Evolutionary conservation across 2,113 vertebrate species (phyloP).

Genomic region (Poeciliopsis retropinna): DNA sequence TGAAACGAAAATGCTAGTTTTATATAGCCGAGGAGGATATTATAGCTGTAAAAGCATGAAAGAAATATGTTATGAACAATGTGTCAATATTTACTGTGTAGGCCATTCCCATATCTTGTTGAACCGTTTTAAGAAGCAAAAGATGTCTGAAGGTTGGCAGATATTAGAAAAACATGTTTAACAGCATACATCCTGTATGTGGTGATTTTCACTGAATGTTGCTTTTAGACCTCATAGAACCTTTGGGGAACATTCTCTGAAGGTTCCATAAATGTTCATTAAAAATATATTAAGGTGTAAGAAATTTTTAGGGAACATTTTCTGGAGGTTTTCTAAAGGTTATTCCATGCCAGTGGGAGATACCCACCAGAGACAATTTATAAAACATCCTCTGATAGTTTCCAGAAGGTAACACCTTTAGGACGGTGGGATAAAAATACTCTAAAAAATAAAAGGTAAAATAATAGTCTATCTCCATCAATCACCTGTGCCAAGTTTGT

Average conservation of each 20-base stretch:
- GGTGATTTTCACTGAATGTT: not conserved
- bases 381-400: not conserved
- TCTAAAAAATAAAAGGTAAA: not conserved
- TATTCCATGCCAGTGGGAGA: not conserved
- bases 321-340: not conserved
- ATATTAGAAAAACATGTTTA: not conserved
- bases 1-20: conserved; percentile 20
- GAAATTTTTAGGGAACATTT: no score
- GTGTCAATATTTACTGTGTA: not conserved
- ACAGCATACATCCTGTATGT: not conserved
- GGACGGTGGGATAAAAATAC: not conserved
- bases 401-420: not conserved
- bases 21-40: conserved; percentile 26
- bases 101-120: not conserved
- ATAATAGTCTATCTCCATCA: not conserved
- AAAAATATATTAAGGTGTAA: no score
- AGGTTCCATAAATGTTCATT: not conserved
- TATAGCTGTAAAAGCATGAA: not conserved
- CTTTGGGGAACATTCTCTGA: not conserved
- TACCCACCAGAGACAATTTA: not conserved
- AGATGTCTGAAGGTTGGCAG: no score
- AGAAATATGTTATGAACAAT: not conserved
- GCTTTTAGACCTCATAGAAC: not conserved
- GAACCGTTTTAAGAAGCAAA: not conserved
- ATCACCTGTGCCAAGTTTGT: not conserved